phyloP scores from a whole-genome alignment of 2,113 vertebrate genomes.

The Protobothrops mucrosquamatus region DNA sequence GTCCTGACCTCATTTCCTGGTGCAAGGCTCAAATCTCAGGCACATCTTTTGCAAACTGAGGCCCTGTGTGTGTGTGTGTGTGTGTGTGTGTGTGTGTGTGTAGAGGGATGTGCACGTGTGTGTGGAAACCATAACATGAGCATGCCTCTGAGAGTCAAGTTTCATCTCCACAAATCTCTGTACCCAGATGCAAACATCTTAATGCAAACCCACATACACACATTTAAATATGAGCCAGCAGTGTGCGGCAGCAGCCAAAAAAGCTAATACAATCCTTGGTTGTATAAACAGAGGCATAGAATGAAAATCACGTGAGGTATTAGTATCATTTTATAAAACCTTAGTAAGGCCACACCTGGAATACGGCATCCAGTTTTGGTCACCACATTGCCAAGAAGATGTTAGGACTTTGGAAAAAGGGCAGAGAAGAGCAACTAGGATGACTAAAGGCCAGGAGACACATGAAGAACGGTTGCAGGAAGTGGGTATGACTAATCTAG shows the following conservation, averaged over 20 bases:
- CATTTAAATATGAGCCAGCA: neutral
- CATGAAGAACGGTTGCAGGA: neutral
- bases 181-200: neutral
- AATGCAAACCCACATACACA: neutral
- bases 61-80: too few relatives aligned
- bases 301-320: neutral
- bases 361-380: neutral
- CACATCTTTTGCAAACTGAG: neutral
- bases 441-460: neutral
- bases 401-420: neutral
- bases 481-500: neutral
- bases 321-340: neutral
- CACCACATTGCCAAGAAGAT: neutral
- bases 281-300: neutral
- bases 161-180: too few relatives aligned
- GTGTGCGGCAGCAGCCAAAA: neutral
- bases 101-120: neutral
- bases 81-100: neutral
- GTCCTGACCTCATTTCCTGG: neutral
- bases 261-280: neutral
- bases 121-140: neutral
- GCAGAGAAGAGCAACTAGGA: neutral
- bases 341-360: neutral
- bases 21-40: neutral
- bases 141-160: neutral